phyloP scores from a whole-genome alignment of 2,888 invertebrate genomes.

The Lepidocyrtoides sp. region DNA sequence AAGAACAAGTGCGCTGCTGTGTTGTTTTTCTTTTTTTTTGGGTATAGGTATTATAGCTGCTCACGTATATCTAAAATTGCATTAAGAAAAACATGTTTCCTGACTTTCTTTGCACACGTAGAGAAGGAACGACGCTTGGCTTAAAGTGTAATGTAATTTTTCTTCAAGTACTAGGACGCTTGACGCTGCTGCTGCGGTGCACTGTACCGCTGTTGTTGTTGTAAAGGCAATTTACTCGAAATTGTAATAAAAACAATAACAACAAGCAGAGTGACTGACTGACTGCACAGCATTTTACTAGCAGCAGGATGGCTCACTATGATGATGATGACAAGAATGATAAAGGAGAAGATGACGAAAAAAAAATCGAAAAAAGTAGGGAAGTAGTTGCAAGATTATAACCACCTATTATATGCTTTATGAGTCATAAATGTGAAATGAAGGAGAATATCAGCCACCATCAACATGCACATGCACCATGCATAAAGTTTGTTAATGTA shows the following conservation, averaged over 20 bases:
- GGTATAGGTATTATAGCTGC: background rate
- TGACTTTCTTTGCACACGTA: conserved; percentile 60
- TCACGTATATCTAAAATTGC: conserved; percentile 2
- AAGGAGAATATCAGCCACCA: background rate
- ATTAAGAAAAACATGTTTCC: conserved; percentile 42
- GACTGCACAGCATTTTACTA: background rate
- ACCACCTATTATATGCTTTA: too few species aligned
- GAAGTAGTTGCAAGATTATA: conserved; percentile 23
- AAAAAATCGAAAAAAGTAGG: background rate
- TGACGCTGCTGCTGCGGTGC: background rate
- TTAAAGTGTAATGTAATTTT: background rate
- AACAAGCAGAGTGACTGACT: background rate
- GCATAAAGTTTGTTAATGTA: background rate
- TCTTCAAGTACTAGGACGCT: too few species aligned
- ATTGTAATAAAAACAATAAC: conserved; percentile 1
- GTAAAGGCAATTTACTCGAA: background rate
- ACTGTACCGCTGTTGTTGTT: background rate
- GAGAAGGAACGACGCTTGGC: background rate
- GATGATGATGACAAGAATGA: background rate
- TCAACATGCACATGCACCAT: background rate
- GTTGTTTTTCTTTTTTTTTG: too few species aligned
- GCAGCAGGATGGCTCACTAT: background rate
- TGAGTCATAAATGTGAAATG: too few species aligned
- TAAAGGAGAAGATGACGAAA: too few species aligned
- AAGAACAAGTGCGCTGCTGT: conserved; percentile 1